Evolutionary conservation across 1,140 invertebrate species (phyloP).

Genomic region (Calephelis virginiensis): DNA sequence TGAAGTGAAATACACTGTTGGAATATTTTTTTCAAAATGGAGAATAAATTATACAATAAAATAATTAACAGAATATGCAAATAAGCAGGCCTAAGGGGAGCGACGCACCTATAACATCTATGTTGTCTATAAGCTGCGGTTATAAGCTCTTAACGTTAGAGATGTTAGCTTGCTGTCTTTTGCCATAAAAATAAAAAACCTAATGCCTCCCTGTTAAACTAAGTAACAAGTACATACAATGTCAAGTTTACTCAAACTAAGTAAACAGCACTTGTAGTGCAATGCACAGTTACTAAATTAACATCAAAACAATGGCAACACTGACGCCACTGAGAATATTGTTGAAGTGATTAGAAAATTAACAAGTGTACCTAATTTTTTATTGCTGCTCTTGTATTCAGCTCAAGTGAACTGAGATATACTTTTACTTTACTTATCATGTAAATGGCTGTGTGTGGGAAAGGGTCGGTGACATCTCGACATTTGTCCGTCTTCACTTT

Average conservation of each 20-base stretch:
- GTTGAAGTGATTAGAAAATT: slow-evolving; percentile 6
- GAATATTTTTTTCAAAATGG: no score
- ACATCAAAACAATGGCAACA: slow-evolving; percentile 38
- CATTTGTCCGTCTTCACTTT: no score
- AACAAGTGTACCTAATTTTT: slow-evolving; percentile 14
- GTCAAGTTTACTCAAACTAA: slow-evolving; percentile 26
- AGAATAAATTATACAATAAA: no score
- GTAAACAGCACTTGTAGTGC: slow-evolving; percentile 36
- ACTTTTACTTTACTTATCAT: not conserved
- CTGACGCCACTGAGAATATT: slow-evolving; percentile 21
- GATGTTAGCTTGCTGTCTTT: no score
- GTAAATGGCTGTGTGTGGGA: not conserved
- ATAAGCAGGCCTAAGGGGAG: no score
- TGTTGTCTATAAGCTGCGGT: no score
- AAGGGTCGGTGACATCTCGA: no score
- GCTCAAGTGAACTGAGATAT: slow-evolving; percentile 7
- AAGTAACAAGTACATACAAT: not conserved
- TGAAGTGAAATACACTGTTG: no score
- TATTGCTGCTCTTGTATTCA: slow-evolving; percentile 4
- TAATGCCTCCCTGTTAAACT: not conserved
- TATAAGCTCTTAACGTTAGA: no score
- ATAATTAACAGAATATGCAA: no score
- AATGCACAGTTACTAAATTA: slow-evolving; percentile 37
- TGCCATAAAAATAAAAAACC: no score
- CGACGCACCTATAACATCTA: no score